A percentile compares a stretch with the other conserved stretches of the same genome.
phyloP scores from a whole-genome alignment of 2,888 invertebrate genomes.

The Eupithecia pulchellata region DNA sequence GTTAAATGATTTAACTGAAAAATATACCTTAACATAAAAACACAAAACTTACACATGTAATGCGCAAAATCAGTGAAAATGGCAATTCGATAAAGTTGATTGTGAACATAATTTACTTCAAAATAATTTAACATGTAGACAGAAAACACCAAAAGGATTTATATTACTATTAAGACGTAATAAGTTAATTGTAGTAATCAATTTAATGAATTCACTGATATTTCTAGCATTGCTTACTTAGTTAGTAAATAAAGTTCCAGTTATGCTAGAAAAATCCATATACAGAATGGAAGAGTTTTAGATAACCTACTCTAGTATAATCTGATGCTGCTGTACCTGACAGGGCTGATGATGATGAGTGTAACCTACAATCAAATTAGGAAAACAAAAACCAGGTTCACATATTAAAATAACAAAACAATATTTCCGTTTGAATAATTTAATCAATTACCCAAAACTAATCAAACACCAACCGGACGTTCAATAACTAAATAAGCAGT shows the following conservation, averaged over 20 bases:
- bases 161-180: background rate
- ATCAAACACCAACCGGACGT: constrained; percentile 23
- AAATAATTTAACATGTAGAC: background rate
- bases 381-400: background rate
- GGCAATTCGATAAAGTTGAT: no score
- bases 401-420: constrained; percentile 22
- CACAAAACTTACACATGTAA: background rate
- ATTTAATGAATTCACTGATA: background rate
- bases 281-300: background rate
- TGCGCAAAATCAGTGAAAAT: background rate
- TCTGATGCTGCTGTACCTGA: no score
- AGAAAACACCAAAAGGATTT: background rate
- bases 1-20: no score
- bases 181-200: no score
- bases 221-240: background rate
- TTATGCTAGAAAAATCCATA: background rate
- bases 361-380: background rate
- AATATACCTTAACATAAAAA: background rate
- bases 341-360: no score
- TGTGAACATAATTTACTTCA: background rate
- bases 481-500: constrained; percentile 24
- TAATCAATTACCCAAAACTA: constrained; percentile 14
- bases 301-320: background rate
- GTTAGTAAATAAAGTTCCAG: background rate
- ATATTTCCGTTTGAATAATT: constrained; percentile 24